These are phyloP conservation scores for Pinctada fucata DNA, from an alignment of 2,888 invertebrate genomes.

Conservation along the genomic window DNA sequence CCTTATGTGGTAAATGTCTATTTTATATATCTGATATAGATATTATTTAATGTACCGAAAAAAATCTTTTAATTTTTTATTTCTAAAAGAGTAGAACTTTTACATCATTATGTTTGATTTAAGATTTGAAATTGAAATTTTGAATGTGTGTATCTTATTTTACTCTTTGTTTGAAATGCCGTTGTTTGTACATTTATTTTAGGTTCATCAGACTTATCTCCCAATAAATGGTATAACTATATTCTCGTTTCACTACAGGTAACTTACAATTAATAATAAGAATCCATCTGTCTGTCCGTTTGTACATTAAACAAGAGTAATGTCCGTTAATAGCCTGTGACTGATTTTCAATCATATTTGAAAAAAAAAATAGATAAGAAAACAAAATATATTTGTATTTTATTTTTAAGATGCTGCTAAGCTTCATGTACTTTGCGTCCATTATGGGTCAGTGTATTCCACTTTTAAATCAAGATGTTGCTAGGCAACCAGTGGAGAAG, in stretches of 20 bases:
- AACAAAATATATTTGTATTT: neutral
- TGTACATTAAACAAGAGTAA: too few relatives aligned
- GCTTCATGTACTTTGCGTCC: constrained; percentile 68
- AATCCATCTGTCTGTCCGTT: too few relatives aligned
- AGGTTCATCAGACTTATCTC: constrained; percentile 62
- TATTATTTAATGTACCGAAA: too few relatives aligned
- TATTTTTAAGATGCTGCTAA: constrained; percentile 62
- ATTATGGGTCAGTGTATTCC: constrained; percentile 54
- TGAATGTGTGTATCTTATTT: neutral
- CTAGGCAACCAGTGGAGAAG: too few relatives aligned
- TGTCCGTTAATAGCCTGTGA: too few relatives aligned
- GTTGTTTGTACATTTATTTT: constrained; percentile 19
- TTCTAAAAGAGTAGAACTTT: too few relatives aligned
- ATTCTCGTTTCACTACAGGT: constrained; percentile 63
- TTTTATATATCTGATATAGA: neutral
- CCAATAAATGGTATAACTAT: constrained; percentile 64
- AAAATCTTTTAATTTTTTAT: too few relatives aligned
- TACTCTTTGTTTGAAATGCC: neutral
- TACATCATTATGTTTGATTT: too few relatives aligned
- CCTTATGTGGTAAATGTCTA: constrained; percentile 61
- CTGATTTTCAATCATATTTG: too few relatives aligned
- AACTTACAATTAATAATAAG: neutral
- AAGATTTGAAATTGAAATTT: too few relatives aligned
- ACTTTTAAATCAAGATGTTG: constrained; percentile 24
- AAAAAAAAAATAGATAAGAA: too few relatives aligned